These are phyloP conservation scores for Calypte anna DNA, from an alignment of 2,113 vertebrate genomes.

Conservation along the genomic window DNA sequence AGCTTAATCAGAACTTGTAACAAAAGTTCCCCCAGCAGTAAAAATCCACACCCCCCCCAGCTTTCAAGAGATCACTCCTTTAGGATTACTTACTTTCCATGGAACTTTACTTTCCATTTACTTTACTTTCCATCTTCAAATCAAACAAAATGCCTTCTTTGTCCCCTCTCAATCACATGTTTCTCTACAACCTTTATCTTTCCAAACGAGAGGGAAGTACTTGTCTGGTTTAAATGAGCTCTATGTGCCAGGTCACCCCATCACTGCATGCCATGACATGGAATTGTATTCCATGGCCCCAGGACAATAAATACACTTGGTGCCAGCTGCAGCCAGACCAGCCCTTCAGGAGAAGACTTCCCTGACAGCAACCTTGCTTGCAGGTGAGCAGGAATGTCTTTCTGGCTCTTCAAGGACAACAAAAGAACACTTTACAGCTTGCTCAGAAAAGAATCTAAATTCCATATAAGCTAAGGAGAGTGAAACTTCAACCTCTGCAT, in stretches of 20 bases:
- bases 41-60: not conserved
- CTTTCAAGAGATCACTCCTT: not conserved
- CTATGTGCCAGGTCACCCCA: not conserved
- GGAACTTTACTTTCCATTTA: not conserved
- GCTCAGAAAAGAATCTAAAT: not conserved
- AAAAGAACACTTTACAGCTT: not conserved
- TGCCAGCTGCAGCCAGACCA: not conserved
- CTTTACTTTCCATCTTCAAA: not conserved
- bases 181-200: not conserved
- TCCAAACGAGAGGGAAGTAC: fast-evolving
- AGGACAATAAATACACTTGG: not conserved
- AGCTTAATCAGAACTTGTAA: not conserved
- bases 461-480: not conserved
- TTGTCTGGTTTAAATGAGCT: not conserved
- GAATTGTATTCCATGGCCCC: not conserved
- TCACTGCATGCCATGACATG: fast-evolving
- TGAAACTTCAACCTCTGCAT: not conserved
- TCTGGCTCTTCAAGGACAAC: not conserved
- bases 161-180: fast-evolving
- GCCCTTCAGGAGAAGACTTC: not conserved
- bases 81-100: not conserved
- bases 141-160: not conserved
- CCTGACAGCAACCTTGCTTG: not conserved
- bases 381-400: fast-evolving
- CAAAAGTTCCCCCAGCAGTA: not conserved